Evolutionary conservation across 2,888 invertebrate species (phyloP), one percentile per base, ranked within the genome.

Genomic region (Xylocampa areola): DNA sequence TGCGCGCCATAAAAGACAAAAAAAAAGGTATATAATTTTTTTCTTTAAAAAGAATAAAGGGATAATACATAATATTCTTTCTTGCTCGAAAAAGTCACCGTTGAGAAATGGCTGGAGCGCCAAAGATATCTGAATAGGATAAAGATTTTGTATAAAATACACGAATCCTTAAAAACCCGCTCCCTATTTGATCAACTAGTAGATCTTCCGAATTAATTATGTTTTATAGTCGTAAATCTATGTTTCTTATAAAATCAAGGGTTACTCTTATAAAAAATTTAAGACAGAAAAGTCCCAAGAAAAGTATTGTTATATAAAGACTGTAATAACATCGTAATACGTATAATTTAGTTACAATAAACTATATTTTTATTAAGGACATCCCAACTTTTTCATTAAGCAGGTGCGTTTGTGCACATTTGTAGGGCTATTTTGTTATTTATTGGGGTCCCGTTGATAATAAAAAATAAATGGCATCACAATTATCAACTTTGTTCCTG

Each of bases 381-480:
- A 86, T 81, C 75, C 77, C 81, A 79, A 80, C 71, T 91, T 91
- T 89, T 66, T 86, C 87, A 76, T 71, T 43, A 64, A 74, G 92
- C 92, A 92, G 92, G 92, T 92, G 92, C 82, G 41, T 73, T 60
- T 35, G 72, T 65, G 64, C 87, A 87, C 86, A 80, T 87, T 86
- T 81, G 79, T 80, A 75, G 79, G 75, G 73, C 69, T 77, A 81
- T 79, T 78, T 68, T 58, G 79, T 85, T 80, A 82, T 86, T 85
- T 85, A 87, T 87, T 84, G 76, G 80, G 82, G 82, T 76, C 79
- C 58, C 58, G 65, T 64, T 60, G 65, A 70, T 75, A 71, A 81
- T 81, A 89, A 89, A 89, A 89, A 88, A 81, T 69, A 86, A 88
- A 89, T 88, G 84, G 82, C 89, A 86, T 80, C 71, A 86, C 85